Conservation (phyloP, 2,113 vertebrate species). For the Oryzias curvinotus region DNA sequence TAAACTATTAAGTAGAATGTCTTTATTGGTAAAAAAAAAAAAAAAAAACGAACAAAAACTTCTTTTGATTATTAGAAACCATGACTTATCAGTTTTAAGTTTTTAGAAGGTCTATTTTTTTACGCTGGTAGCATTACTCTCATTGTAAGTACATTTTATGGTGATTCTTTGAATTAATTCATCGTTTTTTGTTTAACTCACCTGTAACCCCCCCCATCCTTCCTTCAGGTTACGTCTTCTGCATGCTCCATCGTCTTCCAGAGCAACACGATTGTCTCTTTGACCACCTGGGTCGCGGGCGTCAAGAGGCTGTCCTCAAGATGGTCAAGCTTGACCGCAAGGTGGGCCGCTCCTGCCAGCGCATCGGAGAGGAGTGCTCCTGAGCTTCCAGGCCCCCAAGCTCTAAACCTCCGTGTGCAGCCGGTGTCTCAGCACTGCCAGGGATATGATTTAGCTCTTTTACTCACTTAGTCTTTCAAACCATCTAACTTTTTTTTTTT, state of each 20-base stretch:
- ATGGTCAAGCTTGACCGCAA: conserved; percentile 99
- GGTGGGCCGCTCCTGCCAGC: conserved; percentile 98
- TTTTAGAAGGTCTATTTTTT: too few relatives aligned
- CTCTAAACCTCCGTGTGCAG: conserved; percentile 25
- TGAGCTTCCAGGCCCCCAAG: conserved; percentile 59
- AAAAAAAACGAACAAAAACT: too few relatives aligned
- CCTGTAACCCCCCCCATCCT: background rate
- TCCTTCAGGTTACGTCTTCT: conserved; percentile 91
- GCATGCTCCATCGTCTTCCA: conserved; percentile 96
- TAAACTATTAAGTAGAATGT: too few relatives aligned
- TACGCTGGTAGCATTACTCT: too few relatives aligned
- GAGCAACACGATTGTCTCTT: conserved; percentile 97
- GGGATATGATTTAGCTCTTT: conserved; percentile 47
- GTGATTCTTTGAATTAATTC: background rate
- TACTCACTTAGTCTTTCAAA: conserved; percentile 34
- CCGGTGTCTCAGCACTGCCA: conserved; percentile 44
- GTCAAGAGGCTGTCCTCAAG: conserved; percentile 97
- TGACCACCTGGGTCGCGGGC: conserved; percentile 96
- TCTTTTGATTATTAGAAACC: too few relatives aligned
- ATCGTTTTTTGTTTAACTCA: background rate
- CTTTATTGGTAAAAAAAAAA: too few relatives aligned
- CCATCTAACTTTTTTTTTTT: conserved; percentile 33
- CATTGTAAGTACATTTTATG: too few relatives aligned
- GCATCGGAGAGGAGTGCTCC: conserved; percentile 97
- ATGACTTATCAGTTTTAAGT: too few relatives aligned